phyloP scores from a whole-genome alignment of 2,888 invertebrate species.

The Hololepta plana region DNA sequence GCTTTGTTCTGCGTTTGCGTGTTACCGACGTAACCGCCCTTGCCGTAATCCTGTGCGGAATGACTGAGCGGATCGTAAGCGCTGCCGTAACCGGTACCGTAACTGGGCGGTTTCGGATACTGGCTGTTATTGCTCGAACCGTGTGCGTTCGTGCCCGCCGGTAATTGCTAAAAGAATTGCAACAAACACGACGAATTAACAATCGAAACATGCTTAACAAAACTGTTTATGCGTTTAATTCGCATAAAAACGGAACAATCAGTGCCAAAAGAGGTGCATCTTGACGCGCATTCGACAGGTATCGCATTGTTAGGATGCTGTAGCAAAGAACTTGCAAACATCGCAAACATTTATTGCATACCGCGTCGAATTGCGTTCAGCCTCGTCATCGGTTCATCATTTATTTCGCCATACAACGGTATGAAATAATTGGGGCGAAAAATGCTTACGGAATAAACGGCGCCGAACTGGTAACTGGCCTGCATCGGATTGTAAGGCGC shows the following conservation, averaged over 20 bases:
- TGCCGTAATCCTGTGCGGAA: constrained; percentile 33
- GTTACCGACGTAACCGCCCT: constrained; percentile 32
- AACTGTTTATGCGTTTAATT: no score
- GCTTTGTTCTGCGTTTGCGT: constrained; percentile 29
- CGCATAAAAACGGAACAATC: no score
- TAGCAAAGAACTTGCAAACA: no score
- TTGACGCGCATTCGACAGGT: no score
- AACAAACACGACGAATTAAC: no score
- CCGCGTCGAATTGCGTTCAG: no score
- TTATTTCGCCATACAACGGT: no score
- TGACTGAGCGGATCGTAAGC: constrained; percentile 38
- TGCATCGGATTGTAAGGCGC: constrained; percentile 46
- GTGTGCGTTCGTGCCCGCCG: constrained; percentile 53
- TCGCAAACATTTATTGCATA: no score
- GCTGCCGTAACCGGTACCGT: constrained; percentile 40
- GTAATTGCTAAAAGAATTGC: constrained; percentile 38
- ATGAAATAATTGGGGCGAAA: neutral
- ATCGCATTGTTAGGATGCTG: no score
- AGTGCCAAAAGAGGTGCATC: no score
- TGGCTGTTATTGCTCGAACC: constrained; percentile 50
- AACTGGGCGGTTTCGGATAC: constrained; percentile 43
- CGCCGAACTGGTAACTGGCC: constrained; percentile 52
- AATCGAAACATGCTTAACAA: no score
- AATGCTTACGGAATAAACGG: constrained; percentile 46
- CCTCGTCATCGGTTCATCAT: no score